Evolutionary conservation across 2,797 vertebrate species (phyloP), one percentile per base, ranked within the genome.

Genomic region (Clarias platycephalus): DNA sequence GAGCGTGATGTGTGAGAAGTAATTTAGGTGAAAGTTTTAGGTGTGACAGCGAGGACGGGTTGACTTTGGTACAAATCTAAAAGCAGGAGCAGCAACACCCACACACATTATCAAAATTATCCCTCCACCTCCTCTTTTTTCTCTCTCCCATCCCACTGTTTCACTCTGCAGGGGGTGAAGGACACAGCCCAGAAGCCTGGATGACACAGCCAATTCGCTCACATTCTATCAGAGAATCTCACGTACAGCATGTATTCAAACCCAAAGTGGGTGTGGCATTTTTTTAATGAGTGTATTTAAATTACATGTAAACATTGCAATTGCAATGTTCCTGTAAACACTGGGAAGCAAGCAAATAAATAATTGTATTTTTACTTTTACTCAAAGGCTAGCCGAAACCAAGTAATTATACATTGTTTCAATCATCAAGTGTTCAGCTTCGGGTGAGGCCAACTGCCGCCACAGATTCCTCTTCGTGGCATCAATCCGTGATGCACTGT

Each of bases 71-170:
- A 28, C 77, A 79, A 79, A 44, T 26, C 63, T 26, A 79, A 79
- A 79, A 79, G 77, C 37, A 64, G 8, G 15, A 13, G 0, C 60
- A 64, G 37, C 28, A 63, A 63, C 60, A 63, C 58, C 60, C 60
- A 64, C 60, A 79, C 76, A 63, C 37, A 79, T 79, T 79, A 63
- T 63, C 77, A 63, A 79, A 79, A 79, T 79, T 79, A 79, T 79
- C 77, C 77, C 60, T 49, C 34, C n/a, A 78, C 76, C 34, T 20
- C 37, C 37, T 64, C 10, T 64, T 79, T 63, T 77, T 79, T 63
- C n/a, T 37, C 34, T n/a, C 44, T n/a, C 31, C 58, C 34, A 44
- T 44, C 77, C 53, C 77, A 79, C 60, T 26, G 58, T 79, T 64
- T 79, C 34, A 26, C 60, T 49, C 77, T 5, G n/a, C 77, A 79